Base-by-base conservation (phyloP, 2,888 invertebrate genomes). In the Yponomeuta plumbellus region DNA sequence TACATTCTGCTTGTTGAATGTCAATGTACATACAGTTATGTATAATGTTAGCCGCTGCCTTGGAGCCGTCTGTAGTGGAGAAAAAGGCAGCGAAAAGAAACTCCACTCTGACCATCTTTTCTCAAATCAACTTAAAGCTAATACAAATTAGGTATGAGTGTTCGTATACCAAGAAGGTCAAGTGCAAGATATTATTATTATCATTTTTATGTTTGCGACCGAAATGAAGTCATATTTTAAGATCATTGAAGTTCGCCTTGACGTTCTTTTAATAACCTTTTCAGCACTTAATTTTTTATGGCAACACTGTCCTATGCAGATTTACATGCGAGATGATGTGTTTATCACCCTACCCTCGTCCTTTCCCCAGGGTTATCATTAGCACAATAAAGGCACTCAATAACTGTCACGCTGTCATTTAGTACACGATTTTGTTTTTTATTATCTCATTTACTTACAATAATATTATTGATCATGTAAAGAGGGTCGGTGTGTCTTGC, bases 401-500 rank as follows among this genome's bases (percentile, higher is more conserved):
- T 84, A 81, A 83, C 74, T 79, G 81, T 83, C 81, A 79, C 71
- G 74, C 74, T 76, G 75, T 76, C 74, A 70, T 70, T 75, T 74
- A 70, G 71, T 34, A 72, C 73, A 71, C 75, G 75, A 74, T 64
- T 67, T 67, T 39, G 34, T 65, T 76, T 72, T 70, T 73, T 74
- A 72, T 70, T 59, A 59, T 40, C 66, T 68, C 72, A 72, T 74
- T 74, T 75, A 77, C 70, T 72, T 67, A 52, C 17, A 52, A 52
- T 34, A 34, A 34, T 34, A 34, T 34, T 66, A 69, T 68, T 70
- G 21, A 26, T n/a, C 62, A 40, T 63, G 52, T 58, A 23, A 34
- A 52, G 56, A 59, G 52, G 20, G 57, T 10, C 26, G 13, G 40
- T 21, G 39, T 57, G 61, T 66, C 66, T 67, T 64, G 63, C 63